A percentile compares a stretch with the other conserved stretches of the same genome.
These are phyloP conservation scores for Rhyacophila brunnea DNA, from an alignment of 1,140 invertebrate species.

Conservation along the genomic window DNA sequence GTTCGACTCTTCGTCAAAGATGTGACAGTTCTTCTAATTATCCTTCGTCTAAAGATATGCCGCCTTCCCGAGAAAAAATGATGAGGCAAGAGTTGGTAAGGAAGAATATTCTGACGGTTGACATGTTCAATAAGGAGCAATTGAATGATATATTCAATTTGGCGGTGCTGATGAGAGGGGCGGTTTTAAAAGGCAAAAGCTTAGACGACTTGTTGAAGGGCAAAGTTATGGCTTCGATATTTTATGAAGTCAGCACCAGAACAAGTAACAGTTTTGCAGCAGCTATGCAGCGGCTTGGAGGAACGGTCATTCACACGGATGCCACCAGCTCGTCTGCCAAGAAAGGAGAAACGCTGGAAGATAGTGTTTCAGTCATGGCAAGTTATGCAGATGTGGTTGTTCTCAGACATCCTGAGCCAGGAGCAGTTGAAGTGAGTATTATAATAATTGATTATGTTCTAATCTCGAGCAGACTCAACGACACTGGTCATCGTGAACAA, in stretches of 20 bases:
- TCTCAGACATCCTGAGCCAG: conserved; percentile 87
- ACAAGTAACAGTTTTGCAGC: conserved; percentile 94
- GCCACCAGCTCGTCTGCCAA: conserved; percentile 87
- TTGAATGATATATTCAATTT: conserved; percentile 93
- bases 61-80: conserved; percentile 43
- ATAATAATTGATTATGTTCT: too few species aligned
- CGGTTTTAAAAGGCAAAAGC: conserved; percentile 77
- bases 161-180: conserved; percentile 82
- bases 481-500: too few species aligned
- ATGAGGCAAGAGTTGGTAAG: conserved; percentile 57
- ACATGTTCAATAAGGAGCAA: conserved; percentile 86
- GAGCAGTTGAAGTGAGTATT: conserved; percentile 80
- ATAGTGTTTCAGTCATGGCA: conserved; percentile 82
- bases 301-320: conserved; percentile 87
- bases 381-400: conserved; percentile 92
- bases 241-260: conserved; percentile 96
- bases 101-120: conserved; percentile 82
- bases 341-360: conserved; percentile 95
- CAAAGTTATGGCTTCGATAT: conserved; percentile 93
- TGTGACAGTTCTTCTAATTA: conserved; percentile 58
- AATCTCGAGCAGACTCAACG: too few species aligned
- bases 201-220: conserved; percentile 89
- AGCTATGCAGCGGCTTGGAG: conserved; percentile 95
- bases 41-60: conserved; percentile 42
- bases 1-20: conserved; percentile 51